These are phyloP conservation scores for Amphipyra berbera DNA, from an alignment of 2,888 invertebrate genomes.

Conservation along the genomic window DNA sequence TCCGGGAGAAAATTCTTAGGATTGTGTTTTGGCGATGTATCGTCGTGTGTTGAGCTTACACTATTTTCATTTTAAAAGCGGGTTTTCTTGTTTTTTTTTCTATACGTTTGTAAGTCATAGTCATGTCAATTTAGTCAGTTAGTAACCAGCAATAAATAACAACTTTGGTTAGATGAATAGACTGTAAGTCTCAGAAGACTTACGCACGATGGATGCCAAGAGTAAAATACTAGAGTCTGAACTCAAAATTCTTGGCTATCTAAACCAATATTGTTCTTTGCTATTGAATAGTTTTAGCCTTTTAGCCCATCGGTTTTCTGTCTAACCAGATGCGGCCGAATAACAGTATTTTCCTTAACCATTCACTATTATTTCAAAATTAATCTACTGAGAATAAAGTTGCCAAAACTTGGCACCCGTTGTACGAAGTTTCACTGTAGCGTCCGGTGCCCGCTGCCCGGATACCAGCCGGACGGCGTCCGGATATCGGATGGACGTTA, in stretches of 20 bases:
- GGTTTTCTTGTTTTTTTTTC: no score
- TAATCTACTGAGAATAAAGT: slow-evolving; percentile 33
- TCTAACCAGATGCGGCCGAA: neutral
- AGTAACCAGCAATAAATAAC: no score
- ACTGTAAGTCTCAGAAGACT: no score
- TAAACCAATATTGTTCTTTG: slow-evolving; percentile 1
- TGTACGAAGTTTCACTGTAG: slow-evolving; percentile 40
- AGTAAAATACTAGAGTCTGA: no score
- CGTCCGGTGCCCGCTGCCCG: slow-evolving; percentile 59
- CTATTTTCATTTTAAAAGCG: no score
- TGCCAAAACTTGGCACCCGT: slow-evolving; percentile 43
- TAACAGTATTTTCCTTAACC: neutral
- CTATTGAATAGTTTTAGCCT: neutral
- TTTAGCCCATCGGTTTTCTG: neutral
- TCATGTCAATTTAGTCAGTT: no score
- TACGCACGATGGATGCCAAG: no score
- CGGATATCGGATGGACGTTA: slow-evolving; percentile 67
- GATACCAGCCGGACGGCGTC: slow-evolving; percentile 56
- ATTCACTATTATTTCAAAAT: slow-evolving; percentile 16
- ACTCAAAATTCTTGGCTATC: neutral
- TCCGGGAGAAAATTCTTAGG: slow-evolving; percentile 10
- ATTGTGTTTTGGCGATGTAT: neutral
- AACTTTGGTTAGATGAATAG: no score
- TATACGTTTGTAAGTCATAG: no score
- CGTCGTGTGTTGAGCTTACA: neutral